Evolutionary conservation across 2,888 invertebrate species (phyloP), one percentile per base, ranked within the genome.

Genomic region (Schizotus pectinicornis): DNA sequence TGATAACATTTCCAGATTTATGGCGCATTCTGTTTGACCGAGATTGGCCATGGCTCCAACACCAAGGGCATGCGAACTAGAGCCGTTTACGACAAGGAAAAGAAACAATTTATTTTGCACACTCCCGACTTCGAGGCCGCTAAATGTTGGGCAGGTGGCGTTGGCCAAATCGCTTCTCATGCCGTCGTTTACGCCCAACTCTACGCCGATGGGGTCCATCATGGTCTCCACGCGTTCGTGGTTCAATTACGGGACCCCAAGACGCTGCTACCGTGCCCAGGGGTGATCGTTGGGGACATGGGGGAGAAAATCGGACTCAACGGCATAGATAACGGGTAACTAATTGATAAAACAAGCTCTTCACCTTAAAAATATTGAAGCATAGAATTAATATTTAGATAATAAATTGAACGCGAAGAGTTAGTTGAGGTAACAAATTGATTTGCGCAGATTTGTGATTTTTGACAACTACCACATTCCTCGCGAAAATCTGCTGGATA

Each of bases 281-380:
- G 95, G 0, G 86, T 98, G 0, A 86, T 84, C 0, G 90, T 96
- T 0, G 96, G 96, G 0, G 97, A 98, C 76, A 86, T 98, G 81
- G 98, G 98, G 0, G 91, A 92, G 77, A 98, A 98, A 80, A 83
- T 93, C 37, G 96, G 93, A 0, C 83, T 95, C 6, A 94, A 97
- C 78, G 96, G 95, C 1, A 80, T 97, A 35, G 98, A 98, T 77
- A 98, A 98, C 81, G 98, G 98, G 91, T 92, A 22, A 22, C 2
- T 3, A 22, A n/a, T n/a, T n/a, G n/a, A n/a, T n/a, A n/a, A n/a
- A n/a, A n/a, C n/a, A n/a, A n/a, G n/a, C n/a, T n/a, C n/a, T n/a
- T n/a, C n/a, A n/a, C n/a, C n/a, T n/a, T n/a, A n/a, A n/a, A 12
- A 7, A 3, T 45, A 34, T 30, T 12, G n/a, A 42, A 13, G 7